These are phyloP conservation scores for Scaptomyza flava DNA, from an alignment of 2,888 invertebrate genomes.

Conservation along the genomic window DNA sequence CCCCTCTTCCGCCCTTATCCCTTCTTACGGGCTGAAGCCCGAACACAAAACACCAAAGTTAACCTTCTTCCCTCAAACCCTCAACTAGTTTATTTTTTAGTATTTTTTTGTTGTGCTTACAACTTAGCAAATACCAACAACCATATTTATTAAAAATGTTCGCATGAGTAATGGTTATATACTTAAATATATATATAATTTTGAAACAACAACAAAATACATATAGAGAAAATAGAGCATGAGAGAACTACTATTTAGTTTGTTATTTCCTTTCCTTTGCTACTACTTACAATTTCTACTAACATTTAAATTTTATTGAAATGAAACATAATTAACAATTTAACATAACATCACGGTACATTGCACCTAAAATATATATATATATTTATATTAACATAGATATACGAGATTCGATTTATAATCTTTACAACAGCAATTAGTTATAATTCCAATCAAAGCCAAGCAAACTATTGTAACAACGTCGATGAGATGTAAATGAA, in stretches of 20 bases:
- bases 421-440: slow-evolving; percentile 15
- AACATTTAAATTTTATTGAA: slow-evolving; percentile 35
- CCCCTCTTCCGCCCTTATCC: not conserved
- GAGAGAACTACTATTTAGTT: slow-evolving; percentile 27
- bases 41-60: not conserved
- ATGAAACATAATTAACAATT: slow-evolving; percentile 38
- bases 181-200: slow-evolving; percentile 19
- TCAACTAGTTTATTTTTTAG: not conserved
- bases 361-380: slow-evolving; percentile 44
- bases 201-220: slow-evolving; percentile 7
- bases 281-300: slow-evolving; percentile 26
- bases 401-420: slow-evolving; percentile 6
- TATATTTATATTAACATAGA: slow-evolving; percentile 9
- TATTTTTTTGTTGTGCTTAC: slow-evolving; percentile 36
- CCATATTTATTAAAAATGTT: slow-evolving; percentile 48
- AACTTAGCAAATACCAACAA: slow-evolving; percentile 39
- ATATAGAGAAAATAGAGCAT: slow-evolving; percentile 30
- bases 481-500: not conserved
- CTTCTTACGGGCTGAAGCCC: not conserved
- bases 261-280: slow-evolving; percentile 24
- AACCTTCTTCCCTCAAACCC: not conserved
- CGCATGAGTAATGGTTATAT: slow-evolving; percentile 55
- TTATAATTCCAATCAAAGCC: slow-evolving; percentile 3
- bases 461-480: slow-evolving; percentile 5
- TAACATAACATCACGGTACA: slow-evolving; percentile 54